These are phyloP conservation scores for Dilophus febrilis DNA, from an alignment of 2,888 invertebrate genomes.

Conservation along the genomic window DNA sequence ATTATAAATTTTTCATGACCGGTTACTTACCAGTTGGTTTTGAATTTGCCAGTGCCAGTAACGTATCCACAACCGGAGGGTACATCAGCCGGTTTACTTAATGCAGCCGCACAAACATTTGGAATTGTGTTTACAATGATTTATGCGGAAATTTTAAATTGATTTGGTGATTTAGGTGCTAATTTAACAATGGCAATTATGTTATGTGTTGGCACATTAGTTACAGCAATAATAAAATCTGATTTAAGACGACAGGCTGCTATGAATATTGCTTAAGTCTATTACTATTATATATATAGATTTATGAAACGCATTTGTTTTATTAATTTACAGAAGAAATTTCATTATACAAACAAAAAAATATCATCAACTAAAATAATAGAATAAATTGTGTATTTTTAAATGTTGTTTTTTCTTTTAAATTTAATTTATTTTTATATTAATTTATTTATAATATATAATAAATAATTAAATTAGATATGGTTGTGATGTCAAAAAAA, in stretches of 20 bases:
- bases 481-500: no score
- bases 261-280: no score
- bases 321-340: no score
- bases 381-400: no score
- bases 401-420: no score
- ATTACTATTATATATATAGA: no score
- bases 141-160: constrained; percentile 47
- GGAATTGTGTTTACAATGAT: constrained; percentile 57
- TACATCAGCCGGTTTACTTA: constrained; percentile 86
- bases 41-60: constrained; percentile 91
- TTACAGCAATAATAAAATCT: constrained; percentile 63
- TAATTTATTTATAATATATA: no score
- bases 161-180: constrained; percentile 57
- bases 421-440: no score
- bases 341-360: no score
- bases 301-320: no score
- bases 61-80: constrained; percentile 97
- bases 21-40: constrained; percentile 96
- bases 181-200: constrained; percentile 62
- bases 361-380: no score
- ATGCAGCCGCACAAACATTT: constrained; percentile 64
- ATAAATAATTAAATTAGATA: no score
- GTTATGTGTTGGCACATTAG: constrained; percentile 58
- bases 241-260: constrained; percentile 72
- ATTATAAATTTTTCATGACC: constrained; percentile 94